phyloP scores from a whole-genome alignment of 2,113 vertebrate genomes.

The Pao palembangensis region DNA sequence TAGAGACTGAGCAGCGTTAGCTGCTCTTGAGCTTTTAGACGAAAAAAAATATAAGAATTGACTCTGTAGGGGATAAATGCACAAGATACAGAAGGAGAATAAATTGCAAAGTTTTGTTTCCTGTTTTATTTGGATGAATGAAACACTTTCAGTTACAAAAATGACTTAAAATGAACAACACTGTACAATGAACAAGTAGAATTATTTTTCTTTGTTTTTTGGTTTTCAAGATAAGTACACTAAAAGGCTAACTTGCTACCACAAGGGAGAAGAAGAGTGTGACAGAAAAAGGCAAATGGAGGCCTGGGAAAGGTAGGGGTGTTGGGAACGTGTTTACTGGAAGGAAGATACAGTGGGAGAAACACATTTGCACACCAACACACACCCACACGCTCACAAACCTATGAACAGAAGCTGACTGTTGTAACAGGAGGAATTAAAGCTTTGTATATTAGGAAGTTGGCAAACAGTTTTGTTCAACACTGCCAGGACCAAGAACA shows the following conservation, averaged over 20 bases:
- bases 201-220: conserved; percentile 69
- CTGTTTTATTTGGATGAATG: conserved; percentile 83
- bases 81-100: conserved; percentile 29
- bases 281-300: conserved; percentile 22
- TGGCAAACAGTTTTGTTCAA: conserved; percentile 43
- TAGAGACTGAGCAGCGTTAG: too few species aligned
- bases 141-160: conserved; percentile 86
- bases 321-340: conserved; percentile 38
- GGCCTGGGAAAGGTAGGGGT: conserved; percentile 8
- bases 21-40: too few species aligned
- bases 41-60: too few species aligned
- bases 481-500: conserved; percentile 23
- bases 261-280: conserved; percentile 58
- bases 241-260: conserved; percentile 80
- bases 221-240: conserved; percentile 80
- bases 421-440: conserved; percentile 42
- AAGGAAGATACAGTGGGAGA: conserved; percentile 54
- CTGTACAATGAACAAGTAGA: conserved; percentile 83
- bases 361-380: conserved; percentile 7
- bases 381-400: conserved; percentile 29
- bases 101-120: conserved; percentile 76
- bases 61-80: conserved; percentile 4
- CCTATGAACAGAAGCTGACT: conserved; percentile 14
- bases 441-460: conserved; percentile 50
- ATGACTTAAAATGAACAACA: conserved; percentile 84